These are phyloP conservation scores for Stenodera caucasica DNA, from an alignment of 2,888 invertebrate genomes.

Conservation along the genomic window DNA sequence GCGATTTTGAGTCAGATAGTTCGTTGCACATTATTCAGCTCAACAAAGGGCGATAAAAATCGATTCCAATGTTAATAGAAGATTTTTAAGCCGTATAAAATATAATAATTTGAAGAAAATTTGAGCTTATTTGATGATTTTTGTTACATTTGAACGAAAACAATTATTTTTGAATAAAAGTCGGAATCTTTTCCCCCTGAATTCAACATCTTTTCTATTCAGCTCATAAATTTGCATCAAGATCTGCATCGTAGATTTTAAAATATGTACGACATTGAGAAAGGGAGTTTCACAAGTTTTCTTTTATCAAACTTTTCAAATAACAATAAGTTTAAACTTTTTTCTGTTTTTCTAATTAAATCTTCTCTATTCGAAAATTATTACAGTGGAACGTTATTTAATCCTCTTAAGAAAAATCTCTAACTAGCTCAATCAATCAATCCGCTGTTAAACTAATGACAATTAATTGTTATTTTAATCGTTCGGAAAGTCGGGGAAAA, in stretches of 20 bases:
- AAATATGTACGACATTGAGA: background rate
- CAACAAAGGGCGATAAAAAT: background rate
- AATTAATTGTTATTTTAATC: background rate
- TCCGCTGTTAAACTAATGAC: background rate
- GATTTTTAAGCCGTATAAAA: too few relatives aligned
- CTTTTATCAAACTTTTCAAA: background rate
- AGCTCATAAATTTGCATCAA: slow-evolving; percentile 4
- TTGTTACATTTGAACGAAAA: background rate
- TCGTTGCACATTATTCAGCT: too few relatives aligned
- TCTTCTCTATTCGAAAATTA: background rate
- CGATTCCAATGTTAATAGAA: background rate
- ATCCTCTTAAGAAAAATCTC: background rate
- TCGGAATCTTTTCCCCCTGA: background rate
- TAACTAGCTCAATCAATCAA: background rate
- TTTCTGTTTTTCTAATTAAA: background rate
- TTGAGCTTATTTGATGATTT: too few relatives aligned
- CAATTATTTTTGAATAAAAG: background rate
- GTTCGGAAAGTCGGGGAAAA: background rate
- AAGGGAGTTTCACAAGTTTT: background rate
- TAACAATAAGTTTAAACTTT: background rate
- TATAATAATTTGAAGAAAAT: too few relatives aligned
- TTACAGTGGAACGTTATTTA: background rate
- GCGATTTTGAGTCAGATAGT: too few relatives aligned
- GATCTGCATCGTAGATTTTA: slow-evolving; percentile 6
- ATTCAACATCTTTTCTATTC: background rate